These are phyloP conservation scores for Philhelius pedissequus DNA, from an alignment of 2,888 invertebrate species.

Conservation along the genomic window DNA sequence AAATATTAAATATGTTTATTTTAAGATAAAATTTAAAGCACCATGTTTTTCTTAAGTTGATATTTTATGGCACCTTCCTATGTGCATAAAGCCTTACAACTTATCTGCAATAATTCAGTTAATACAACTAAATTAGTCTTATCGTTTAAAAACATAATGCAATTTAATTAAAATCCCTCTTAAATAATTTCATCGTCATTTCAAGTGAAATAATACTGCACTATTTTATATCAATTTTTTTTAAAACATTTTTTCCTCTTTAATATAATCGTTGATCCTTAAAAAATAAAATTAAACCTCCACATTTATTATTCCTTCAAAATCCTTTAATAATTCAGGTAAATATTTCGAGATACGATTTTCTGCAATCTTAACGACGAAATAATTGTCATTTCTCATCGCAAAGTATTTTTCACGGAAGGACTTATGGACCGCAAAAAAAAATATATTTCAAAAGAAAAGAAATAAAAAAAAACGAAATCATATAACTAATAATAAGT, in stretches of 20 bases:
- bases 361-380: conserved; percentile 78
- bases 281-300: background rate
- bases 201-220: background rate
- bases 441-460: conserved; percentile 3
- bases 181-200: conserved; percentile 41
- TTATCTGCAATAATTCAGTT: too few species aligned
- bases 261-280: background rate
- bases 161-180: background rate
- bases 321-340: conserved; percentile 39
- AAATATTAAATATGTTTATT: background rate
- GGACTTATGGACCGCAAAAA: conserved; percentile 62
- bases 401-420: conserved; percentile 74
- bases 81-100: background rate
- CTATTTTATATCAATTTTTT: background rate
- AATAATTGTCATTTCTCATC: conserved; percentile 72
- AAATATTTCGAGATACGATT: conserved; percentile 76
- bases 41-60: background rate
- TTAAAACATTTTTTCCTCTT: background rate
- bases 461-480: conserved; percentile 42
- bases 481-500: conserved; percentile 59
- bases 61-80: background rate
- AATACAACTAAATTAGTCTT: too few species aligned
- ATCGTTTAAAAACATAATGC: too few species aligned
- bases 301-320: background rate
- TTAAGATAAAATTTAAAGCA: background rate